Conservation (phyloP, 1,140 invertebrate genomes). For the Eulimnadia texana region DNA sequence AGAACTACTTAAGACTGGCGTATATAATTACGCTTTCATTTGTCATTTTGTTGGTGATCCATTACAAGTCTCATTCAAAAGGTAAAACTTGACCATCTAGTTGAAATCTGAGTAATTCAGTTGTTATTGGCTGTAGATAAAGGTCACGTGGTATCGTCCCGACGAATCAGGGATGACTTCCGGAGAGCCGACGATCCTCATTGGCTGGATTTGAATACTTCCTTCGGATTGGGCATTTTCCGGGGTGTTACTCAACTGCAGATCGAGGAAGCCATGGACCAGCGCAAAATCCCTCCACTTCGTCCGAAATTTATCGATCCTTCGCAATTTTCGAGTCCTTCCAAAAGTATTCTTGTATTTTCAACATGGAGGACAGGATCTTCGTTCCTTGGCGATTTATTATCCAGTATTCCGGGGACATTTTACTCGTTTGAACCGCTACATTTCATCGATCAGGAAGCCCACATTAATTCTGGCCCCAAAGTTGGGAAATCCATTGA, state of each 20-base stretch:
- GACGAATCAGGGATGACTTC: neutral
- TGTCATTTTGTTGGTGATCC: too few species aligned
- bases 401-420: constrained; percentile 27
- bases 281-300: neutral
- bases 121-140: too few species aligned
- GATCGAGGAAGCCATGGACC: neutral
- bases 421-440: constrained; percentile 33
- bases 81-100: too few species aligned
- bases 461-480: constrained; percentile 11
- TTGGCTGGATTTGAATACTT: neutral
- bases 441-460: constrained; percentile 12
- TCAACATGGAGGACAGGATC: constrained; percentile 31
- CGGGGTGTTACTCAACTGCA: neutral
- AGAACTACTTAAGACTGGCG: too few species aligned
- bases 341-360: constrained; percentile 21
- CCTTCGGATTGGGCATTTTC: neutral
- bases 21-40: too few species aligned
- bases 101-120: too few species aligned
- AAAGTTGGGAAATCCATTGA: constrained; percentile 19
- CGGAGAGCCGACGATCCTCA: neutral
- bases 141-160: too few species aligned
- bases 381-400: constrained; percentile 30
- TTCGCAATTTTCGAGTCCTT: neutral
- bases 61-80: too few species aligned
- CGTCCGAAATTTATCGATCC: neutral